These are phyloP conservation scores for Drosophila nebulosa DNA, from an alignment of 1,140 invertebrate species.

Conservation along the genomic window DNA sequence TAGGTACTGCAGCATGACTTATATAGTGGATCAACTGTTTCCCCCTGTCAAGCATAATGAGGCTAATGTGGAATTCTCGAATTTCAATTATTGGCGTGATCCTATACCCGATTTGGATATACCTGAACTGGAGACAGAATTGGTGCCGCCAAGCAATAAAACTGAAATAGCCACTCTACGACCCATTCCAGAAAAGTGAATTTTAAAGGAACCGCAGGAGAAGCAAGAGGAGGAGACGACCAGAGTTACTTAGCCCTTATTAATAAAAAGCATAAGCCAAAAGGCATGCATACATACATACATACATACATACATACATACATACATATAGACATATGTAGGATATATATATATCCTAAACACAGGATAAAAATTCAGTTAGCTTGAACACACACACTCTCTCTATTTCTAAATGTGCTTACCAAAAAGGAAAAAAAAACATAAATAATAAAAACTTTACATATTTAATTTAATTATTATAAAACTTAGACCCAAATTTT, in stretches of 20 bases:
- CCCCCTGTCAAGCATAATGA: conserved; percentile 87
- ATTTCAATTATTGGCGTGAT: conserved; percentile 95
- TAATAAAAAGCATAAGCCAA: background rate
- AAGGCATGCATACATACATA: background rate
- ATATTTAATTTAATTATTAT: background rate
- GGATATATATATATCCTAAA: background rate
- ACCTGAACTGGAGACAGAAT: conserved; percentile 49
- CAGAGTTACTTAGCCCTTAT: background rate
- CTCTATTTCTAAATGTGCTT: conserved; percentile 40
- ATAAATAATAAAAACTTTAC: too few relatives aligned
- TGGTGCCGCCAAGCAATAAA: conserved; percentile 45
- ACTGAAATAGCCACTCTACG: conserved; percentile 47
- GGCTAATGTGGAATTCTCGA: conserved; percentile 91
- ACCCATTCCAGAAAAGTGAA: conserved; percentile 77
- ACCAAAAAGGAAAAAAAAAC: conserved; percentile 34
- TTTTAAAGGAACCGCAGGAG: background rate
- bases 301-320: conserved; percentile 3
- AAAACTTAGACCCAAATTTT: background rate
- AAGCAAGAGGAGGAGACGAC: background rate
- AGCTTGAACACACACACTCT: background rate
- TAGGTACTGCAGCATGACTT: conserved; percentile 95
- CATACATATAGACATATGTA: conserved; percentile 25
- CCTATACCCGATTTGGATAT: conserved; percentile 85
- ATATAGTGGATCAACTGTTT: conserved; percentile 97
- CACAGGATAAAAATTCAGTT: conserved; percentile 3